These are phyloP conservation scores for Hyposmocoma kahamanoa DNA, from an alignment of 1,140 invertebrate species.

Conservation along the genomic window DNA sequence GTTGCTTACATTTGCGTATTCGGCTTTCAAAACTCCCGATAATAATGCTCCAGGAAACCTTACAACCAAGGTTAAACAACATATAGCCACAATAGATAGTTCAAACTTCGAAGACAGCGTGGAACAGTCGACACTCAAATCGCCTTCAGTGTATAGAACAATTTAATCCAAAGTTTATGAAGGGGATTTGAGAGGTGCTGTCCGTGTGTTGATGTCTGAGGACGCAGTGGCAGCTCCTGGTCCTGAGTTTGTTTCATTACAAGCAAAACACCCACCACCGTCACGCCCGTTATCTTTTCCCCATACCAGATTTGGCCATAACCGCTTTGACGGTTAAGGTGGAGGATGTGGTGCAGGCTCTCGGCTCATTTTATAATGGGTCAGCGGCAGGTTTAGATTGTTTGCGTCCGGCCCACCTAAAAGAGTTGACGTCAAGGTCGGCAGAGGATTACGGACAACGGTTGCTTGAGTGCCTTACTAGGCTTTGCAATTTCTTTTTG, in stretches of 20 bases:
- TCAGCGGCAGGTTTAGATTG: conserved; percentile 10
- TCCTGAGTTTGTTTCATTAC: not conserved
- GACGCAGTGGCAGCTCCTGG: not conserved
- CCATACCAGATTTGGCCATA: not conserved
- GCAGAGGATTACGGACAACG: conserved; percentile 7
- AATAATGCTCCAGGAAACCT: not conserved
- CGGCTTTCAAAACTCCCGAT: not conserved
- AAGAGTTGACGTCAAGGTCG: conserved; percentile 5
- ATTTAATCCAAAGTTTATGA: conserved; percentile 8
- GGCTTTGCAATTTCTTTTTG: conserved; percentile 8
- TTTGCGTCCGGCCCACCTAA: conserved; percentile 10
- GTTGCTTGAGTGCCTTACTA: conserved; percentile 3
- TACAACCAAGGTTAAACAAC: not conserved
- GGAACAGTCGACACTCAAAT: not conserved
- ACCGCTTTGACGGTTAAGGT: not conserved
- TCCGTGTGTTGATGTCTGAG: conserved; percentile 2
- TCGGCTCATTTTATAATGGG: conserved; percentile 6
- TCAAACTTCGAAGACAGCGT: not conserved
- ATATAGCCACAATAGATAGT: not conserved
- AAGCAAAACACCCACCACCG: conserved; percentile 9
- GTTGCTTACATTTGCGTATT: not conserved
- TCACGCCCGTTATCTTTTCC: conserved; percentile 4
- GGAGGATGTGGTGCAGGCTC: not conserved
- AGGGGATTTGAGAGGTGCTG: conserved; percentile 7
- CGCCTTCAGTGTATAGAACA: not conserved